Evolutionary conservation across 2,797 vertebrate species (phyloP).

Genomic region (Bucorvus abyssinicus): DNA sequence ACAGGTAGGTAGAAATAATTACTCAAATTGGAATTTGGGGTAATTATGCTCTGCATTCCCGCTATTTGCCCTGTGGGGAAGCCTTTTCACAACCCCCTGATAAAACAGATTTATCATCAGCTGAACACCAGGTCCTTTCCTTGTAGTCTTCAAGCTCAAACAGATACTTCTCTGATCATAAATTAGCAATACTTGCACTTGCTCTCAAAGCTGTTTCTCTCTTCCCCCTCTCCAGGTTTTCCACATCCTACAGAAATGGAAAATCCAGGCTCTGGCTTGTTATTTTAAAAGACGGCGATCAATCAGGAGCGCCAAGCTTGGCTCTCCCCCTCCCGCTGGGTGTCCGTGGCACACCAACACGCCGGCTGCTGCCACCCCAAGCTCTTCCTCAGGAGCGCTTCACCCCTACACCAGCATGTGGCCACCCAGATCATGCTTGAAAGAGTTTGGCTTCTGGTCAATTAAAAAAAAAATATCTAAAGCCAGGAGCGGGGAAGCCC

Average conservation of each 20-base stretch:
- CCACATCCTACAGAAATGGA: slow-evolving; percentile 37
- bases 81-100: not conserved
- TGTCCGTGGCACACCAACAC: not conserved
- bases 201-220: slow-evolving; percentile 31
- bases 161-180: slow-evolving; percentile 48
- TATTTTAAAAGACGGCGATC: not conserved
- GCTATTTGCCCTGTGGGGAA: not conserved
- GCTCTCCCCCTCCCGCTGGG: not conserved
- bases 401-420: rapidly evolving
- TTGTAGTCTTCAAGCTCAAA: not conserved
- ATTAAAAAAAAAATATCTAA: not conserved
- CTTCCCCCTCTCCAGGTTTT: slow-evolving; percentile 40
- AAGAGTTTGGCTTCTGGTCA: not conserved
- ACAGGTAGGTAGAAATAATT: not conserved
- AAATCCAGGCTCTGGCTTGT: not conserved
- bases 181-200: slow-evolving; percentile 31
- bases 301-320: not conserved
- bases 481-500: rapidly evolving
- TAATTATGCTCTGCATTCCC: not conserved
- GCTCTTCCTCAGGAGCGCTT: not conserved
- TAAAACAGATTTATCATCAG: not conserved
- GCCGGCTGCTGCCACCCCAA: rapidly evolving
- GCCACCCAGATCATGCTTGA: rapidly evolving
- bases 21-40: not conserved
- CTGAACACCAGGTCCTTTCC: not conserved